Evolutionary conservation across 2,888 invertebrate species (phyloP), one percentile per base, ranked within the genome.

Genomic region (Lysandra bellargus): DNA sequence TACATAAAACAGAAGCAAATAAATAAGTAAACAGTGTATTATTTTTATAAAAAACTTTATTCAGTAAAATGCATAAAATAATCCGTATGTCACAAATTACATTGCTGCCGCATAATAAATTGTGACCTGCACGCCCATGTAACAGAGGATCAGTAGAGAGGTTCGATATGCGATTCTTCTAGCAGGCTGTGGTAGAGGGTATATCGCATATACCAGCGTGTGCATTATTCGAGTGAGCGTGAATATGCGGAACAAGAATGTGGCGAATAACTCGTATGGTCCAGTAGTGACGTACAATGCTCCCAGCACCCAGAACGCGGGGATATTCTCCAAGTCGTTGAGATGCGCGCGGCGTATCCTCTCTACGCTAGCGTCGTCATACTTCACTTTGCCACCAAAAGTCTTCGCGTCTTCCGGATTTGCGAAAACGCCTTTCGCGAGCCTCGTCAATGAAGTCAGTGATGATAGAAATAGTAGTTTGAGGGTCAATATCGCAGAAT

Each of bases 321-420:
- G 94, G 78, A 97, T 96, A 87, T 97, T 97, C 89, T 97, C 97
- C 87, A 97, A 86, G 87, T 97, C 97, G 85, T 97, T 97, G 83
- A 95, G 91, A 86, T 97, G 96, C 7, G 96, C 96, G 85, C 96
- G 89, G 0, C 94, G 87, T 2, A 91, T 80, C 7, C 94, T 87
- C 84, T 94, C 94, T 30, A 94, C 86, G 0, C 82, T 84, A 0
- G 87, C 88, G 80, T 93, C 91, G 72, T 92, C 92, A 80, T 82
- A 88, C 84, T 90, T 93, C 79, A 94, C 89, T 81, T 89, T 90
- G 9, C 89, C 89, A 78, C 84, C 87, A 3, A 85, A 64, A 1
- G 76, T 1, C 82, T 86, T 88, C 0, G 90, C 88, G 80, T 92
- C 92, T 81, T 93, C 92, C 57, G 90, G 89, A 81, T 91, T 92